phyloP scores from a whole-genome alignment of 2,797 vertebrate species.

The Chiroxiphia lanceolata region DNA sequence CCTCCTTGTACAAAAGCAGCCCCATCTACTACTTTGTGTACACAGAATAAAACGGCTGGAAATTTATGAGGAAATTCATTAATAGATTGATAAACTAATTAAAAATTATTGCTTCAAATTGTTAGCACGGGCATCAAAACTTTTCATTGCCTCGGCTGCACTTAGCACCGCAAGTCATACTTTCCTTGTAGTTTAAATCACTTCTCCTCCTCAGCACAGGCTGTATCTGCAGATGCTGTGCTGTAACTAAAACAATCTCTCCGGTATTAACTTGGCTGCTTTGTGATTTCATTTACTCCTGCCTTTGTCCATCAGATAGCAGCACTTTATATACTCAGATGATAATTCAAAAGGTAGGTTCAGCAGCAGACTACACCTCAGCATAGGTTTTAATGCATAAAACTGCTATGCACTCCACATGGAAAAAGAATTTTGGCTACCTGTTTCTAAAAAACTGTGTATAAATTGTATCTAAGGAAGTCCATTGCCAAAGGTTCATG shows the following conservation, averaged over 20 bases:
- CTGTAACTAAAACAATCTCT: not conserved
- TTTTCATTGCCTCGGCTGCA: not conserved
- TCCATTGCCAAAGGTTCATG: not conserved
- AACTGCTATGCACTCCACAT: not conserved
- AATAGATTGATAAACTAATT: not conserved
- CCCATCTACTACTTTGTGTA: not conserved
- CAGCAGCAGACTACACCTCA: not conserved
- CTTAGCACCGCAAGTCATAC: not conserved
- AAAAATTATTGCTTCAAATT: not conserved
- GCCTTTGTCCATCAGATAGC: not conserved
- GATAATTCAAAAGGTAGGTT: not conserved
- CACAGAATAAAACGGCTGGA: not conserved
- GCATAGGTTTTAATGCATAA: not conserved
- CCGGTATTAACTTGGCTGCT: not conserved
- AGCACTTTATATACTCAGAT: not conserved
- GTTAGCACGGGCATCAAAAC: not conserved
- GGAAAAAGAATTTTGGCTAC: not conserved
- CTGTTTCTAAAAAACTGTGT: not conserved
- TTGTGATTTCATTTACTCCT: not conserved
- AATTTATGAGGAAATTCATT: not conserved
- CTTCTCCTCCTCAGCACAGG: not conserved
- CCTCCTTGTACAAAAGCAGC: rapidly evolving
- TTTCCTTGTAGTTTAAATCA: not conserved
- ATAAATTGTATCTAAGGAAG: not conserved
- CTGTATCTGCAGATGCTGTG: not conserved